Percentiles rank a stretch among this genome's conserved stretches.
Conservation (phyloP, 2,888 invertebrate genomes). For the Spilosoma lubricipeda region DNA sequence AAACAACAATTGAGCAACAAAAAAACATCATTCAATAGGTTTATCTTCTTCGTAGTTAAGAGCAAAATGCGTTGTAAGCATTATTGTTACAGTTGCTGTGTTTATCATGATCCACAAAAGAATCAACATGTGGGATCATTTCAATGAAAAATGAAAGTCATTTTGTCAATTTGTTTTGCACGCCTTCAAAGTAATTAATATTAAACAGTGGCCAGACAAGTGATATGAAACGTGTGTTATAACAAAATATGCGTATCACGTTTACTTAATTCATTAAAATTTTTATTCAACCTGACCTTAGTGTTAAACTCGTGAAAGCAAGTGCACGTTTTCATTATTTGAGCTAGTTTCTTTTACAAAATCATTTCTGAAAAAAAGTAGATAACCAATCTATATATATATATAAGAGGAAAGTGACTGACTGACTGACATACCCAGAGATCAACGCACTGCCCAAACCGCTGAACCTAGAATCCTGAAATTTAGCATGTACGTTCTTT, state of each 20-base stretch:
- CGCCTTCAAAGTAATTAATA: background rate
- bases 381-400: no score
- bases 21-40: background rate
- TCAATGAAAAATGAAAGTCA: background rate
- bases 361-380: no score
- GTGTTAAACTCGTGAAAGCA: background rate
- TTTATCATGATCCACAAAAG: background rate
- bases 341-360: no score
- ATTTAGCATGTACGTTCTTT: no score
- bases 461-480: no score
- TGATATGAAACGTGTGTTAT: background rate
- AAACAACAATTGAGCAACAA: slow-evolving; percentile 19
- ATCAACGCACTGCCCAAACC: no score
- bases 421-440: no score
- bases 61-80: background rate
- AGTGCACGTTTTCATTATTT: background rate
- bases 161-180: background rate
- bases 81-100: slow-evolving; percentile 1
- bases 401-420: no score
- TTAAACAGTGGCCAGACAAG: background rate
- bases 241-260: background rate
- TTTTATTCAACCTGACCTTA: background rate
- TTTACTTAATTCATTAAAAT: background rate
- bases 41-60: background rate
- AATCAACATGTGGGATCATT: background rate